Evolutionary conservation across 1,140 invertebrate genomes (phyloP).

Genomic region (Choristoneura fumiferana): DNA sequence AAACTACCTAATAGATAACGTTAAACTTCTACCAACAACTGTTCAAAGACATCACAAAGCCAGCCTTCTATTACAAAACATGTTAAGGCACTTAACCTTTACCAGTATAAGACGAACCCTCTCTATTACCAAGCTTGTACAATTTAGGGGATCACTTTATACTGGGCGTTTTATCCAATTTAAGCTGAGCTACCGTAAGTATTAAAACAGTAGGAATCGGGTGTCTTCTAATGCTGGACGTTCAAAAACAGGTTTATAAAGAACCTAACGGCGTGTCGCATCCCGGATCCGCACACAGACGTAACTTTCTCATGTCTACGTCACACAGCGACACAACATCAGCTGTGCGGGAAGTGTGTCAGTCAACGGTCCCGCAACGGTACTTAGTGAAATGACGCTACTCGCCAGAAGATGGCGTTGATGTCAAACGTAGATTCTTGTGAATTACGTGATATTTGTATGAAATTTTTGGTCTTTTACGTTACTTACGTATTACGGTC

Average conservation of each 20-base stretch:
- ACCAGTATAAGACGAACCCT: background rate
- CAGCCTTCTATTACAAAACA: conserved; percentile 29
- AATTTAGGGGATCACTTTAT: background rate
- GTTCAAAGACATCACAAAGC: conserved; percentile 35
- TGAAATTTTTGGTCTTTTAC: background rate
- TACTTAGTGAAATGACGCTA: conserved; percentile 49
- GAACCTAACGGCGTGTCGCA: conserved; percentile 50
- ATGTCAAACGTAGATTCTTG: background rate
- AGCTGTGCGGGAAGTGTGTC: conserved; percentile 71
- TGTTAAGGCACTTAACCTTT: conserved; percentile 30
- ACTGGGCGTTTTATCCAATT: background rate
- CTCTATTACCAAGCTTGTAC: background rate
- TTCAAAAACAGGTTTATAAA: conserved; percentile 40
- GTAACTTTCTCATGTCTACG: conserved; percentile 35
- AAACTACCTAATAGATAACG: too few species aligned
- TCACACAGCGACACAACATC: conserved; percentile 42
- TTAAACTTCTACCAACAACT: background rate
- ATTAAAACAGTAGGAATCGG: background rate
- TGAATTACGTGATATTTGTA: conserved; percentile 1
- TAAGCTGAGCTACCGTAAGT: background rate
- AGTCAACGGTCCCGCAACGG: conserved; percentile 63
- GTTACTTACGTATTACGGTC: background rate
- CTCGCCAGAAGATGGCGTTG: conserved; percentile 62
- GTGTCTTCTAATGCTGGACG: background rate
- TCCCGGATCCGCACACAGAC: conserved; percentile 51